Evolutionary conservation across 1,140 invertebrate genomes (phyloP), one percentile per base, ranked within the genome.

Genomic region (Drosophila takahashii): DNA sequence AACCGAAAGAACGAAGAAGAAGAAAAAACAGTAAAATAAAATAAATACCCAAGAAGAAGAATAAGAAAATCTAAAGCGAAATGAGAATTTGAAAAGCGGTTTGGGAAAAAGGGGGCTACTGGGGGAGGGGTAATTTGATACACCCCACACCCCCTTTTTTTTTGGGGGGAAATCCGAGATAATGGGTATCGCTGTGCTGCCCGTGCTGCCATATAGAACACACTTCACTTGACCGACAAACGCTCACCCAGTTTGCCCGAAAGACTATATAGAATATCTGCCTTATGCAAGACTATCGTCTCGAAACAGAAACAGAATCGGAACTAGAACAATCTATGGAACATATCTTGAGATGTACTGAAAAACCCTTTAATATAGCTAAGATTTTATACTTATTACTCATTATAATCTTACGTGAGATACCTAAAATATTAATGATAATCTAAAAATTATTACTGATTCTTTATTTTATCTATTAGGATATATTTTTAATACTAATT

Each of bases 111-210:
- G 26, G n/a, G 41, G 41, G 15, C 7, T 44, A 45, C 13, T 32
- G 37, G 37, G 32, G 34, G 41, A 4, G n/a, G 44, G 27, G 81
- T 62, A 87, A 85, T 65, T 60, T 74, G 81, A 85, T 85, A 84
- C 79, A 64, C 37, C 45, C 36, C 15, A 8, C 37, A n/a, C 36
- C 27, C 34, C 47, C 58, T 29, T 36, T 11, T 32, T 32, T 32
- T 11, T 32, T 32, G 8, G 29, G 36, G n/a, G 53, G 74, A 77
- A 77, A 69, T 59, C 47, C 48, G 74, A 75, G 73, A 76, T 76
- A 76, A 76, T 61, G 29, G 48, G 36, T 74, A 58, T 27, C 36
- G 44, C 26, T 52, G 39, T 22, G 29, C 22, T 26, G 47, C n/a
- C 47, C 15, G n/a, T 42, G 13, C 9, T 42, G 6, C 53, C 42